Conservation (phyloP, 2,797 vertebrate species). For the Protosalanx chinensis region DNA sequence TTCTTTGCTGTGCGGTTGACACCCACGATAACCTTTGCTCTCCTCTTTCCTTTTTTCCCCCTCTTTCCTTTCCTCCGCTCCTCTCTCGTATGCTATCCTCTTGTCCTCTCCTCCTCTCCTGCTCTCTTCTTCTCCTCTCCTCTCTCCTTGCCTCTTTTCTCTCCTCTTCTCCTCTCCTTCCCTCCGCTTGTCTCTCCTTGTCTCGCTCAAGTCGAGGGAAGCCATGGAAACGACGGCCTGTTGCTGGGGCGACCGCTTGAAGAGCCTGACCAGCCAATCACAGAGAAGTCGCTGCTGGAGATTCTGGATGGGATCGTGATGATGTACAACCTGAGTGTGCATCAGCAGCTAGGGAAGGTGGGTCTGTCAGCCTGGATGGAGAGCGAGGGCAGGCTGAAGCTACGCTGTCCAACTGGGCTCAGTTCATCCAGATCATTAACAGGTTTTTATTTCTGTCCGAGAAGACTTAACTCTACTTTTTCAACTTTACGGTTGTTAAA, state of each 20-base stretch:
- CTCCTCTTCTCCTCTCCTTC: not conserved
- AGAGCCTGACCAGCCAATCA: slow-evolving; percentile 84
- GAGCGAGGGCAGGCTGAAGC: not conserved
- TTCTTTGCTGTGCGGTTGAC: too few relatives aligned
- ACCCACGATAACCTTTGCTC: too few relatives aligned
- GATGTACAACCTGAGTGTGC: slow-evolving; percentile 98
- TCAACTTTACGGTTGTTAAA: not conserved
- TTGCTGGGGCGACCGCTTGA: slow-evolving; percentile 89
- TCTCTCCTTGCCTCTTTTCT: not conserved
- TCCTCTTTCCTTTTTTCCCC: too few relatives aligned
- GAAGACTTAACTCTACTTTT: not conserved
- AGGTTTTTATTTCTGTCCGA: not conserved
- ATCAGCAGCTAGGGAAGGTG: slow-evolving; percentile 98
- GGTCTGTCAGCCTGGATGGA: slow-evolving; percentile 8
- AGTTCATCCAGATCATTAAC: not conserved
- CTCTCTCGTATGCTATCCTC: too few relatives aligned
- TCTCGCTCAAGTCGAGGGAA: not conserved
- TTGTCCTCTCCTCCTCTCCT: too few relatives aligned
- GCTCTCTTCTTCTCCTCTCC: too few relatives aligned
- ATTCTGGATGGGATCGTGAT: slow-evolving; percentile 92
- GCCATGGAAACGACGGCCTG: slow-evolving; percentile 80
- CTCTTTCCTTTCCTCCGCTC: too few relatives aligned
- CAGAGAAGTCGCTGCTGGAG: slow-evolving; percentile 93
- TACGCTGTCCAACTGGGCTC: not conserved
- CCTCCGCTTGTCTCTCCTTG: not conserved